Base-by-base conservation (phyloP, 2,797 vertebrate species). In the Alosa sapidissima region DNA sequence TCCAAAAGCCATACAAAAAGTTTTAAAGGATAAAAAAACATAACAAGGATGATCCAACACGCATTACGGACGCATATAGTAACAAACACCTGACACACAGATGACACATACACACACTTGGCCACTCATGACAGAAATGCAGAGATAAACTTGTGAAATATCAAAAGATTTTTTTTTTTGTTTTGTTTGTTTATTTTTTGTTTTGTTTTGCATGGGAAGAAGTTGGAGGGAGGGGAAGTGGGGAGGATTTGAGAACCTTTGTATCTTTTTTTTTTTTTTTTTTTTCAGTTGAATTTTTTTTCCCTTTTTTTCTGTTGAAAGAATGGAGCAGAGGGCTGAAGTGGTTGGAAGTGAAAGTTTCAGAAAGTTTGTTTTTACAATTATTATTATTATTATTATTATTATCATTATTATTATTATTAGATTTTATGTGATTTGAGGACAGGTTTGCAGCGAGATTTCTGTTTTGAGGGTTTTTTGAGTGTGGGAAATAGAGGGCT, bases 1-100 rank as follows among this genome's bases (percentile, higher is more conserved):
- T 95, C 95, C 94, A 95, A 96, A 96, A 96, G 96, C 95, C 95
- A 96, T 95, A 96, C 94, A 91, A 84, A 82, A 85, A 95, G 94
- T 94, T 95, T 94, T 78, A 78, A 78, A 78, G 72, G 72, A 78
- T 78, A 78, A 78, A 93, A 91, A 91, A 92, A 94, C 93, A 87
- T 88, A 87, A 78, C 85, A 88, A 88, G 86, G 86, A 88, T 88
- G 85, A 89, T 86, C 41, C 89, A 93, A 84, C 81, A 83, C 92
- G 72, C 81, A 87, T 75, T 51, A 45, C 33, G 51, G 48, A 85
- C 28, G 65, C 83, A 78, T 89, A 93, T 92, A 91, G 91, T 88
- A 89, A 78, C 36, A 78, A 41, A 21, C 72, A 78, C 72, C 89
- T 93, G 92, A 94, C 82, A 88, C 85, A 88, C 83, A 86, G 84